A percentile compares a stretch with the other conserved stretches of the same genome.
These are phyloP conservation scores for Mythimna vitellina DNA, from an alignment of 2,888 invertebrate genomes.

Conservation along the genomic window DNA sequence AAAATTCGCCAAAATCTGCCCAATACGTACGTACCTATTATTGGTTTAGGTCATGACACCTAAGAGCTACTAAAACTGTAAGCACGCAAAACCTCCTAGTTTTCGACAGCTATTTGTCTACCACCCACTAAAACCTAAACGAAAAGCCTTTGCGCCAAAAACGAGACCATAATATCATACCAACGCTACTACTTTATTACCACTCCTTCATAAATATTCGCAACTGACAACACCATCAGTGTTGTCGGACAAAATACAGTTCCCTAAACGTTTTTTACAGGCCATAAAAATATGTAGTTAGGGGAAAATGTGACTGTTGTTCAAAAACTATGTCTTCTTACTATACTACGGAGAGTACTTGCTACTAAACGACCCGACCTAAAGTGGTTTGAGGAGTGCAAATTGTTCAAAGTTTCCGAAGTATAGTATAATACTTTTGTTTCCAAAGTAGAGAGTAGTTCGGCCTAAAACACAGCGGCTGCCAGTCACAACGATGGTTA, in stretches of 20 bases:
- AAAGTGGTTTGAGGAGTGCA: slow-evolving; percentile 47
- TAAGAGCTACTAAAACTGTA: neutral
- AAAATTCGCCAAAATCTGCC: too few species aligned
- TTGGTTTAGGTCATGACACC: too few species aligned
- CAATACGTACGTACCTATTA: too few species aligned
- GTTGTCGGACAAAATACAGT: slow-evolving; percentile 19
- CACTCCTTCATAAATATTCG: slow-evolving; percentile 5
- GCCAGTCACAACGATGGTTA: slow-evolving; percentile 33
- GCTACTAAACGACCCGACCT: slow-evolving; percentile 39
- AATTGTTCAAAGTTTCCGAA: slow-evolving; percentile 56
- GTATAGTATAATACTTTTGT: slow-evolving; percentile 51
- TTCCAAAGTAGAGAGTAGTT: slow-evolving; percentile 20
- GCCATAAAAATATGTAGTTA: slow-evolving; percentile 44
- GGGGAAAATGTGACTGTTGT: slow-evolving; percentile 34
- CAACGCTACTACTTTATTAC: neutral
- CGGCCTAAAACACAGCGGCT: slow-evolving; percentile 10
- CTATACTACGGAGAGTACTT: slow-evolving; percentile 43
- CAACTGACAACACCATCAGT: slow-evolving; percentile 16
- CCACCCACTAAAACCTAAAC: slow-evolving; percentile 2
- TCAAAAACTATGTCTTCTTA: slow-evolving; percentile 40
- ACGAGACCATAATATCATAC: neutral
- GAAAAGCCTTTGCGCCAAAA: neutral
- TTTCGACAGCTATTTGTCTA: neutral
- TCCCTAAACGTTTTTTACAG: slow-evolving; percentile 47
- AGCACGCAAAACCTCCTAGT: neutral